These are phyloP conservation scores for Oreonectes daqikongensis DNA, from an alignment of 2,797 vertebrate species.

Conservation along the genomic window DNA sequence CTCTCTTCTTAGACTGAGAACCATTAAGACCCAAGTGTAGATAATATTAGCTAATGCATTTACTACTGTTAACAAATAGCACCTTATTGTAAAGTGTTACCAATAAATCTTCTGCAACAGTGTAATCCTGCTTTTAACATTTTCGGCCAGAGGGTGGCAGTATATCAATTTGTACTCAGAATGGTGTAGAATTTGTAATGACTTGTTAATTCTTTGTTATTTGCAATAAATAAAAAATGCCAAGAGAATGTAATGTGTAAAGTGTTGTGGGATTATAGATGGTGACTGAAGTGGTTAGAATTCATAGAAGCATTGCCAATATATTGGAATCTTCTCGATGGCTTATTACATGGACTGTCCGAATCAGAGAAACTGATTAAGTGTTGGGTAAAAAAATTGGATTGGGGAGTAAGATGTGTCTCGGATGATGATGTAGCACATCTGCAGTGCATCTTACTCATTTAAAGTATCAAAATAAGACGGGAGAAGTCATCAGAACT, in stretches of 20 bases:
- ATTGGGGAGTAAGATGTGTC: constrained; percentile 8
- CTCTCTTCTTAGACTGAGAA: too few relatives aligned
- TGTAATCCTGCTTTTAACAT: constrained; percentile 7
- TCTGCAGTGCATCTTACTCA: constrained; percentile 12
- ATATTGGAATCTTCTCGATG: not conserved
- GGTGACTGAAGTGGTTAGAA: not conserved
- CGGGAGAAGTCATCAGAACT: constrained; percentile 37
- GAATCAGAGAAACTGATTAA: constrained; percentile 17
- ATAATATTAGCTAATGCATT: too few relatives aligned
- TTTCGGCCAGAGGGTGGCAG: constrained; percentile 42
- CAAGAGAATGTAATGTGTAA: constrained; percentile 2
- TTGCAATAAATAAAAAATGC: constrained; percentile 9
- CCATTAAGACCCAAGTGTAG: too few relatives aligned
- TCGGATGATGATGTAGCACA: constrained; percentile 7
- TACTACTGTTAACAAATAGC: too few relatives aligned
- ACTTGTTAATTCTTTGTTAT: constrained; percentile 20
- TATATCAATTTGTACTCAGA: constrained; percentile 7
- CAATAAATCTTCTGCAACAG: too few relatives aligned
- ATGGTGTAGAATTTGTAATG: too few relatives aligned
- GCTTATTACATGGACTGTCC: constrained; percentile 23
- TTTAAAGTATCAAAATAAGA: not conserved
- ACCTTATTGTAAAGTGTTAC: too few relatives aligned
- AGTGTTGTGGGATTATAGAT: not conserved
- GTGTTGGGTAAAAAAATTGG: constrained; percentile 20
- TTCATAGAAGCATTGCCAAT: not conserved